phyloP scores from a whole-genome alignment of 2,888 invertebrate genomes.

The Xestia xanthographa region DNA sequence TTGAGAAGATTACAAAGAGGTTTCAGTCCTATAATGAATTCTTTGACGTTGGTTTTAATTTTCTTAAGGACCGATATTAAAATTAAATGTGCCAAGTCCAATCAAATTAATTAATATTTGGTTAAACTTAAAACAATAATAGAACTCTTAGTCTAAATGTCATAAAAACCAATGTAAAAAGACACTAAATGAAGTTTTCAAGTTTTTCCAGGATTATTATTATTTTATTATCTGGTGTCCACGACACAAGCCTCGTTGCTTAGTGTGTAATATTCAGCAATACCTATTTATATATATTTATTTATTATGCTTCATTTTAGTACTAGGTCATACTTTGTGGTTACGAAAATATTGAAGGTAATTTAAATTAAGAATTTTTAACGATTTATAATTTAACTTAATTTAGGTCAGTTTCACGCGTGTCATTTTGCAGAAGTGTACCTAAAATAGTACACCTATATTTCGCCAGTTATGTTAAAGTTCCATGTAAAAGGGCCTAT shows the following conservation, averaged over 20 bases:
- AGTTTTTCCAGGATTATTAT: not conserved
- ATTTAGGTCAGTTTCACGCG: not conserved
- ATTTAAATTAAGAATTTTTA: not conserved
- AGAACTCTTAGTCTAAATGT: not conserved
- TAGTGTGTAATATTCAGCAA: too few relatives aligned
- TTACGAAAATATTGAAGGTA: not conserved
- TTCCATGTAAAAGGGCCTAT: too few relatives aligned
- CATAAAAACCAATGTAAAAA: not conserved
- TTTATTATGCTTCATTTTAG: not conserved
- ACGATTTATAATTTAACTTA: not conserved
- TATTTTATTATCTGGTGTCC: too few relatives aligned
- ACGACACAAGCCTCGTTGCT: too few relatives aligned
- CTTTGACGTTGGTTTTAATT: slow-evolving; percentile 40
- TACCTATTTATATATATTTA: too few relatives aligned
- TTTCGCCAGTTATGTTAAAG: too few relatives aligned
- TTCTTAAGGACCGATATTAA: slow-evolving; percentile 14
- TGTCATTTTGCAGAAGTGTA: not conserved
- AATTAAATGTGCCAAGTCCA: slow-evolving; percentile 6
- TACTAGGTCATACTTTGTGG: not conserved
- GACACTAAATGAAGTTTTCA: not conserved
- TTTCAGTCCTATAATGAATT: slow-evolving; percentile 28
- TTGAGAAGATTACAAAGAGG: slow-evolving; percentile 31
- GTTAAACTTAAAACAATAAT: not conserved
- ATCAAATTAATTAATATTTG: not conserved
- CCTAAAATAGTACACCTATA: too few relatives aligned